Base-by-base conservation (phyloP, 1,140 invertebrate genomes). In the Hirudo medicinalis region DNA sequence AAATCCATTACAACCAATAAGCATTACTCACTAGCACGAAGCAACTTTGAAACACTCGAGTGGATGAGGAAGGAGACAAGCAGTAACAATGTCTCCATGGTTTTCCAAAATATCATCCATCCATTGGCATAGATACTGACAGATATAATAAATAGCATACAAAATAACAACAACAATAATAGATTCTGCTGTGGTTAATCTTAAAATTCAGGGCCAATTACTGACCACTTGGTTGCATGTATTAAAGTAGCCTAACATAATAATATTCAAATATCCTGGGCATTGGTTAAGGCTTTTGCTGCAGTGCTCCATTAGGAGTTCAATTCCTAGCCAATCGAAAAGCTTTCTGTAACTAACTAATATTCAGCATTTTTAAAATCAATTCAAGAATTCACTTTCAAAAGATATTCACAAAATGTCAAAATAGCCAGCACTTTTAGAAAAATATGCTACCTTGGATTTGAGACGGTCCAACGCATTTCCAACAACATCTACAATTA, bases 11-110 rank as follows among this genome's bases (percentile, higher is more conserved):
- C 43, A 49, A 49, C 15, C 1, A 67, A 73, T 22, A 49, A 74
- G 29, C 29, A 72, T 40, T 15, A 79, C 82, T 81, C 84, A 90
- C 94, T 93, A 97, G 80, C 94, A 90, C 11, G 92, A 93, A 43
- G 92, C 93, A 72, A 96, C 90, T 76, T 91, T 84, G 70, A 91
- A 90, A 83, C 91, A 93, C 78, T 94, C 91, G 20, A 89, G 87
- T 68, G 90, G 90, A 82, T 91, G 88, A 25, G 91, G 91, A 74
- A 91, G 80, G 49, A 94, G 82, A 78, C 90, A 92, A 29, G 90
- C 88, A 67, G 94, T 83, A 87, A 94, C 87, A 66, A 93, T 88
- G 73, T 91, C 88, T 80, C 94, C 91, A 82, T 95, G 90, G 5
- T 86, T 88, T 79, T 89, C 88, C 75, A 88, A 88, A 60, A 96